Base-by-base conservation (phyloP, 2,113 vertebrate species). In the Oreochromis niloticus region DNA sequence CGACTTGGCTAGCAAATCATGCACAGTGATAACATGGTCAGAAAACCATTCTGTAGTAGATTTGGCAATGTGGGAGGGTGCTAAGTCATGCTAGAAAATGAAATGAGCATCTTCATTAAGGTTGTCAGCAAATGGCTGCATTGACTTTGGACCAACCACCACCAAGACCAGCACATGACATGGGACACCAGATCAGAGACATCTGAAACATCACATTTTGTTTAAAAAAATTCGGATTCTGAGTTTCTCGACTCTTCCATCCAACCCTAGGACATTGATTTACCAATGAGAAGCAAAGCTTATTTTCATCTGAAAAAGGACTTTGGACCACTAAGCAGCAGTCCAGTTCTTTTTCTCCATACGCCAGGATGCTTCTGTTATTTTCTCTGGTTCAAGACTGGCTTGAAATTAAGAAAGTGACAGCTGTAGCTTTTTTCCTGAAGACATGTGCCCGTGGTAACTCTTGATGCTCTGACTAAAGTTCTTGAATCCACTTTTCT, bases 161-260 rank as follows among this genome's bases (percentile, higher is more conserved):
- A 75, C 9, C 24, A 75, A 75, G 24, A 75, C 24, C 71, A 48
- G 43, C 43, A 12, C 14, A 48, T 48, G 68, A 17, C 41, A 68
- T 41, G 0, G 12, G 7, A 75, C 68, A 16, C 8, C 22, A 73
- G 7, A 73, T 46, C 0, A 0, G 8, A 48, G 41, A 30, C 9
- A 30, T 17, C 14, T 48, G 68, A 75, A 75, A 75, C 2, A 17
- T 75, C 71, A 19, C 41, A 48, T 13, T 68, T 39, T 27, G 14
- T 6, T 30, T 30, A 27, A 75, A 30, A n/a, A 27, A 75, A 8
- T 1, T 73, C 0, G 0, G 14, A 27, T 48, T 75, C 14, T 7
- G 24, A 30, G 2, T 46, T 27, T 75, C 71, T 30, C 27, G 24
- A 75, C 71, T 75, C 41, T 48, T 75, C 43, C 41, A 48, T 30